These are phyloP conservation scores for Atta texana DNA, from an alignment of 1,140 invertebrate species.

Conservation along the genomic window DNA sequence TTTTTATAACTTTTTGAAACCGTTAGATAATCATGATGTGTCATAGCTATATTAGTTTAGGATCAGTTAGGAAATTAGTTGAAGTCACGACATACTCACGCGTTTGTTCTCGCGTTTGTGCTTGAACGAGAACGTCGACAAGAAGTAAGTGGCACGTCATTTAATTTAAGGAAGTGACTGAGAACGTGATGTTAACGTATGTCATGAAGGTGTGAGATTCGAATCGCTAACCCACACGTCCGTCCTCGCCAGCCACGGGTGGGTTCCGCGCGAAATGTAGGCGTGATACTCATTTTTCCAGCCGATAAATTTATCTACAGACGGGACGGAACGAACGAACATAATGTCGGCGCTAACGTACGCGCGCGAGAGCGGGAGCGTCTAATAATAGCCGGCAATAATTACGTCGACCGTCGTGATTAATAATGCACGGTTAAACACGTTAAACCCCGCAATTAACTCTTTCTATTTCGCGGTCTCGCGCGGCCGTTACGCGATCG, in stretches of 20 bases:
- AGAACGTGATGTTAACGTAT: conserved; percentile 72
- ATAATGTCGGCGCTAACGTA: conserved; percentile 44
- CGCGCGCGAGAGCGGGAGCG: conserved; percentile 15
- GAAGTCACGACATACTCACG: background rate
- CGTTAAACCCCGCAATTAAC: conserved; percentile 64
- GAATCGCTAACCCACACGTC: conserved; percentile 42
- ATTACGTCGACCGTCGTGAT: conserved; percentile 68
- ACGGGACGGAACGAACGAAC: conserved; percentile 37
- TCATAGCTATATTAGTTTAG: background rate
- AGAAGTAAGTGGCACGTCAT: conserved; percentile 59
- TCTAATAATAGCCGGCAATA: conserved; percentile 71
- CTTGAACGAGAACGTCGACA: background rate
- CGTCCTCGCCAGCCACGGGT: conserved; percentile 54
- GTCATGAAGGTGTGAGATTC: conserved; percentile 40
- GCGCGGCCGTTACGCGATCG: conserved; percentile 46
- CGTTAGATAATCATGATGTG: background rate
- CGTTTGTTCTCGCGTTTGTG: background rate
- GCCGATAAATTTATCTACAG: conserved; percentile 66
- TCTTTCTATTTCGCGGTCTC: conserved; percentile 57
- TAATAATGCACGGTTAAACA: conserved; percentile 69
- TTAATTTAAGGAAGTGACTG: conserved; percentile 71
- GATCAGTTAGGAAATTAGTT: background rate
- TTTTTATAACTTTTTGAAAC: background rate
- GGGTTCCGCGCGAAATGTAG: conserved; percentile 70
- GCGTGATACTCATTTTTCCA: conserved; percentile 68